Percentiles rank a stretch among this genome's conserved stretches.
phyloP scores from a whole-genome alignment of 2,113 vertebrate species.

The Noctilio leporinus region DNA sequence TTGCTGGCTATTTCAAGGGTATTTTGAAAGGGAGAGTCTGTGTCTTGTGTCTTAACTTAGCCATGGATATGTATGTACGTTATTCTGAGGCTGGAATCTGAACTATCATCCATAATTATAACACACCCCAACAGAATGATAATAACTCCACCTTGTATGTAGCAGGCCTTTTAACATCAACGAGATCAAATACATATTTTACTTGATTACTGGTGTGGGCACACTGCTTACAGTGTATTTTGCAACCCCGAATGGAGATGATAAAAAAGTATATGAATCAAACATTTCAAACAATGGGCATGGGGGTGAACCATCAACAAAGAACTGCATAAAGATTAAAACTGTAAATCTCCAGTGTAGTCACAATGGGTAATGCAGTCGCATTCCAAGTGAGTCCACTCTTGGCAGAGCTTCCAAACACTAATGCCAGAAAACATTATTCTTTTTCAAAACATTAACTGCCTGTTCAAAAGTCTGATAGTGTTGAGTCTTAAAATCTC shows the following conservation, averaged over 20 bases:
- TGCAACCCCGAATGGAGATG: background rate
- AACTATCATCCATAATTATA: background rate
- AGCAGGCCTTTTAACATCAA: background rate
- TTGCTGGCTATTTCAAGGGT: background rate
- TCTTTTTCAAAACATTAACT: constrained; percentile 44
- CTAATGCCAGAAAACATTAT: constrained; percentile 30
- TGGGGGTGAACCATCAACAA: background rate
- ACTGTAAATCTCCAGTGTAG: background rate
- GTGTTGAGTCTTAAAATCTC: background rate
- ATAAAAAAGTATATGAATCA: background rate
- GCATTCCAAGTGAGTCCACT: background rate
- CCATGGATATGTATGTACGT: background rate
- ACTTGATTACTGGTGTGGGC: background rate
- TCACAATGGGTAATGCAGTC: background rate
- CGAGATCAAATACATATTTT: background rate
- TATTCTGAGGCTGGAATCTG: background rate
- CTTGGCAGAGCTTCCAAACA: constrained; percentile 6
- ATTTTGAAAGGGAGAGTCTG: background rate
- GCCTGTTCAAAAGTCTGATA: background rate
- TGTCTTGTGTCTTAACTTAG: background rate
- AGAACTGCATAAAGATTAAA: background rate
- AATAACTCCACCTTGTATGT: background rate
- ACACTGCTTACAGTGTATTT: background rate
- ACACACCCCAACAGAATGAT: background rate
- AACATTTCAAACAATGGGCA: constrained; percentile 2